Evolutionary conservation across 2,888 invertebrate species (phyloP).

Genomic region (Meganola albula): DNA sequence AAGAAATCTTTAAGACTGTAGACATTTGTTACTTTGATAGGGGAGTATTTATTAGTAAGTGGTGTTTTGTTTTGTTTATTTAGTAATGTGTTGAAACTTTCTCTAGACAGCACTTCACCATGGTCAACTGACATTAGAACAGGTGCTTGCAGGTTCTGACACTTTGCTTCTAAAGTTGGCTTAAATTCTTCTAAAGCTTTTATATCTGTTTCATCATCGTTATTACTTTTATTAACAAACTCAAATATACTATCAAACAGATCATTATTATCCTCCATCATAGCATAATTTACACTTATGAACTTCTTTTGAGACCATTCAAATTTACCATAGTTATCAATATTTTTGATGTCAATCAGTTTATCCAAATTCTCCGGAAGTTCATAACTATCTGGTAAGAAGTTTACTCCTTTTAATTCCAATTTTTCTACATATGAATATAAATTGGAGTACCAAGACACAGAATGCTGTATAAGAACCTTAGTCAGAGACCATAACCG

Average conservation of each 20-base stretch:
- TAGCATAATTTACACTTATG: conserved; percentile 30
- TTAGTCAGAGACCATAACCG: conserved; percentile 74
- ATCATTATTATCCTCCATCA: conserved; percentile 40
- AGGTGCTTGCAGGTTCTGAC: conserved; percentile 8
- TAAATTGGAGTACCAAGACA: conserved; percentile 71
- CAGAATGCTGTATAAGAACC: conserved; percentile 62
- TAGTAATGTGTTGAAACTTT: conserved; percentile 20
- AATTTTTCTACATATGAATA: conserved; percentile 53
- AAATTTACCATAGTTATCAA: conserved; percentile 57
- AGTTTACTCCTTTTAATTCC: conserved; percentile 58
- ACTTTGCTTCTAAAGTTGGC: conserved; percentile 11
- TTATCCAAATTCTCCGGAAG: conserved; percentile 63
- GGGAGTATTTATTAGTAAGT: conserved; percentile 11
- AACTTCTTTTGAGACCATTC: conserved; percentile 51
- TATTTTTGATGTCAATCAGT: conserved; percentile 69
- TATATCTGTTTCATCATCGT: conserved; percentile 21
- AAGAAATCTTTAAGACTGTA: conserved; percentile 48
- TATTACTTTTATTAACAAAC: conserved; percentile 52
- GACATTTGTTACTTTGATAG: conserved; percentile 39
- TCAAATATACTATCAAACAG: conserved; percentile 50
- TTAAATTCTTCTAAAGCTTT: conserved; percentile 9
- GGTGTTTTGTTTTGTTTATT: conserved; percentile 14
- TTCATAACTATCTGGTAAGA: conserved; percentile 61
- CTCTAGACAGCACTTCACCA: conserved; percentile 39
- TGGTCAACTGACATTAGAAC: conserved; percentile 30